These are phyloP conservation scores for Dasysyrphus tricinctus DNA, from an alignment of 2,888 invertebrate species.

Conservation along the genomic window DNA sequence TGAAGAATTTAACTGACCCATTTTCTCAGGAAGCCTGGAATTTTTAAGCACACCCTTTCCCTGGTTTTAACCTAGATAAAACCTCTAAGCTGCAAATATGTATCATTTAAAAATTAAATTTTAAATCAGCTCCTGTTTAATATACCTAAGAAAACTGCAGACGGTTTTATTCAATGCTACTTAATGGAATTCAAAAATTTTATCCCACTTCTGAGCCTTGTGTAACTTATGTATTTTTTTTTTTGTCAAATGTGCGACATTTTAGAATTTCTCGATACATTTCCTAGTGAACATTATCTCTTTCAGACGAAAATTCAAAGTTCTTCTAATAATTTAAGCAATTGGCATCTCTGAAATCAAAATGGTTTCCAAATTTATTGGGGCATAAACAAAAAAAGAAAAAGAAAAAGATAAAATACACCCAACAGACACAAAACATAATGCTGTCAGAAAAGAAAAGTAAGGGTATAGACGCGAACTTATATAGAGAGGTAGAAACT, in stretches of 20 bases:
- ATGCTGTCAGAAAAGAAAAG: conserved; percentile 27
- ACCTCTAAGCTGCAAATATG: too few relatives aligned
- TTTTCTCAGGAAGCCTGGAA: too few relatives aligned
- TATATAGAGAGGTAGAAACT: background rate
- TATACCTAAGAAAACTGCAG: too few relatives aligned
- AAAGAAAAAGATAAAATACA: conserved; percentile 15
- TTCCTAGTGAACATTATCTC: background rate
- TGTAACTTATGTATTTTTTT: background rate
- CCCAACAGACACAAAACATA: conserved; percentile 29
- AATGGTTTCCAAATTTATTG: conserved; percentile 50
- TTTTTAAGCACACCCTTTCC: too few relatives aligned
- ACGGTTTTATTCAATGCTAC: too few relatives aligned
- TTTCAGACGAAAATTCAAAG: too few relatives aligned
- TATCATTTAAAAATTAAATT: too few relatives aligned
- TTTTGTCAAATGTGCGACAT: too few relatives aligned
- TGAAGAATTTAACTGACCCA: too few relatives aligned
- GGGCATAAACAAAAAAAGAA: conserved; percentile 4
- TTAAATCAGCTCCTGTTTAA: too few relatives aligned
- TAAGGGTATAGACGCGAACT: conserved; percentile 18
- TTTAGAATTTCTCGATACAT: background rate
- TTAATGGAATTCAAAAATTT: too few relatives aligned
- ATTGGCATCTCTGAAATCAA: conserved; percentile 43
- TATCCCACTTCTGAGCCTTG: background rate
- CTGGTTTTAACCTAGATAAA: too few relatives aligned
- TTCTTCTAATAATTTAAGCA: background rate